These are phyloP conservation scores for Atrichornis clamosus DNA, from an alignment of 2,113 vertebrate species.

Conservation along the genomic window DNA sequence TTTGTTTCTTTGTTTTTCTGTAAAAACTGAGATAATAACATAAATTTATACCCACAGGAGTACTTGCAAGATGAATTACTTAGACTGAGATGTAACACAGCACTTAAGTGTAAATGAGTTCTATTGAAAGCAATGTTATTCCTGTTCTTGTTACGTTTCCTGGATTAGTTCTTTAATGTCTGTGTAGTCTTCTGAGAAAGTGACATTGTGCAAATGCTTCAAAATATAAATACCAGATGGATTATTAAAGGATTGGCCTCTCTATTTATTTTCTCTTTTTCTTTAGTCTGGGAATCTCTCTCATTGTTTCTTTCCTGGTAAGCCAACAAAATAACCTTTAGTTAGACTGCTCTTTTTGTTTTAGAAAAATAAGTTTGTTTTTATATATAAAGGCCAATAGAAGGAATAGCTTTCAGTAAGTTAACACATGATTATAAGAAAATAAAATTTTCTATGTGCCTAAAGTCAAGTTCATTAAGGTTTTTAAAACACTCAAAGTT, in stretches of 20 bases:
- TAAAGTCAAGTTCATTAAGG: neutral
- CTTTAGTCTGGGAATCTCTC: neutral
- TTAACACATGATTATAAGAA: neutral
- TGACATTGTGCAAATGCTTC: neutral
- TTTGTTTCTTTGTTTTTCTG: neutral
- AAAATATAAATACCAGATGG: neutral
- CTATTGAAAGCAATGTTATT: neutral
- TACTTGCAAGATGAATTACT: neutral
- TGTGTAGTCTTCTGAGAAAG: neutral
- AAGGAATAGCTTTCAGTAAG: neutral
- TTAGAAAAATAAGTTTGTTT: neutral
- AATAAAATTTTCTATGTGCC: neutral
- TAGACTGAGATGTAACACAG: neutral
- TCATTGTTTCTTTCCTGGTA: neutral
- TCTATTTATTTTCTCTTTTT: neutral
- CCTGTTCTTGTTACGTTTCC: neutral
- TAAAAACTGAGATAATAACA: neutral
- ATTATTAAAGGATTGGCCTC: neutral
- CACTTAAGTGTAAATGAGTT: neutral
- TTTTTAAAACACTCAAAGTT: neutral
- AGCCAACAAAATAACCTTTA: neutral
- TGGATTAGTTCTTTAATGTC: neutral
- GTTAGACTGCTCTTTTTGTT: neutral
- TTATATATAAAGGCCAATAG: neutral
- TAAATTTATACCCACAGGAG: neutral